Evolutionary conservation across 1,140 invertebrate genomes (phyloP).

Genomic region (Diachasma alloeum): DNA sequence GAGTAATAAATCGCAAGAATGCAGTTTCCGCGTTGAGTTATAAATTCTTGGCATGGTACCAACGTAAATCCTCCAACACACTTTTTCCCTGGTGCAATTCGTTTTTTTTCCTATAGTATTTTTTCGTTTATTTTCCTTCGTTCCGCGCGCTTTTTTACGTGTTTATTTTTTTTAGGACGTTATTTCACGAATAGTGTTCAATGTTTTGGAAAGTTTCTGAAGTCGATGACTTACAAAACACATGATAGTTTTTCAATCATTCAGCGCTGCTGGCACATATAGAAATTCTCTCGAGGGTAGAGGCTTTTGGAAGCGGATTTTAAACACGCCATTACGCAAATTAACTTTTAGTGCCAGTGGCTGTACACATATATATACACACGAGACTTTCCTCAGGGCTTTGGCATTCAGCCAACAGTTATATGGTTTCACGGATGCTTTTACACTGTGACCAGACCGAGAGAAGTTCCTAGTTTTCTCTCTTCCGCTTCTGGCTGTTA

Average conservation of each 20-base stretch:
- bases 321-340: constrained; percentile 54
- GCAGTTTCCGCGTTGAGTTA: constrained; percentile 7
- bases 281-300: neutral
- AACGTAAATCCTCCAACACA: constrained; percentile 5
- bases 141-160: neutral
- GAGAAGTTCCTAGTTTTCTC: constrained; percentile 1
- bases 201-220: constrained; percentile 6
- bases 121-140: neutral
- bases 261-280: neutral
- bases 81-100: neutral
- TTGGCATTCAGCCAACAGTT: constrained; percentile 45
- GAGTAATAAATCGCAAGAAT: constrained; percentile 9
- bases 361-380: constrained; percentile 24
- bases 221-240: constrained; percentile 23
- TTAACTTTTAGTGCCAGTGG: constrained; percentile 50
- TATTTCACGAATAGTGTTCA: neutral
- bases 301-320: constrained; percentile 35
- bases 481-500: neutral
- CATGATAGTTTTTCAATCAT: constrained; percentile 12
- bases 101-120: neutral
- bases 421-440: constrained; percentile 40
- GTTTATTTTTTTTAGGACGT: neutral
- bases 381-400: constrained; percentile 10
- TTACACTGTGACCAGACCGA: constrained; percentile 1
- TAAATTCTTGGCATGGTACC: constrained; percentile 4